Conservation (phyloP, 2,113 vertebrate species). For the Holacanthus passer region DNA sequence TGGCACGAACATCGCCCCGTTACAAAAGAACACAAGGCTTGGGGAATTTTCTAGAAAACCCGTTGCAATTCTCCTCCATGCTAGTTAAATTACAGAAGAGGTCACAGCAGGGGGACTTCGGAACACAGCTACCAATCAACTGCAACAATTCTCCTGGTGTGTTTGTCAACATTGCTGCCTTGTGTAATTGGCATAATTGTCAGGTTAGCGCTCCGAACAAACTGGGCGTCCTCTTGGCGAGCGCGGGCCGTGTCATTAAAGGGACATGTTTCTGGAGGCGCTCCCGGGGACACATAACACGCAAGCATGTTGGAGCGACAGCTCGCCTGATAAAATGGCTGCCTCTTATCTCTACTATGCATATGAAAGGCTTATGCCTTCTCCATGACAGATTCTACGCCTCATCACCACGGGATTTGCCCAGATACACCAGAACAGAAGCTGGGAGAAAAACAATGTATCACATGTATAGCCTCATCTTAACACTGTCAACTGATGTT, state of each 20-base stretch:
- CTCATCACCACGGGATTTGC: slow-evolving; percentile 83
- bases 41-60: slow-evolving; percentile 74
- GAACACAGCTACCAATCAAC: slow-evolving; percentile 70
- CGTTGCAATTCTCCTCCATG: slow-evolving; percentile 70
- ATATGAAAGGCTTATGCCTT: slow-evolving; percentile 87
- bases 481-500: slow-evolving; percentile 69
- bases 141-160: slow-evolving; percentile 70
- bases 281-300: slow-evolving; percentile 72
- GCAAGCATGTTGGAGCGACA: slow-evolving; percentile 73
- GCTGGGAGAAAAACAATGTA: slow-evolving; percentile 73
- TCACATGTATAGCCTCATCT: slow-evolving; percentile 74
- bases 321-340: slow-evolving; percentile 85
- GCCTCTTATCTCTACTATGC: slow-evolving; percentile 86
- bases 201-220: slow-evolving; percentile 78
- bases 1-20: slow-evolving; percentile 57
- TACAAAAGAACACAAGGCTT: slow-evolving; percentile 68
- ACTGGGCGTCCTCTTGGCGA: slow-evolving; percentile 72
- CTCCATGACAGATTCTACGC: slow-evolving; percentile 83
- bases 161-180: slow-evolving; percentile 82
- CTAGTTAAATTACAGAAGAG: slow-evolving; percentile 82
- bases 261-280: slow-evolving; percentile 80
- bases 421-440: slow-evolving; percentile 76
- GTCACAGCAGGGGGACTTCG: slow-evolving; percentile 73
- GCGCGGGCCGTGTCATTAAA: slow-evolving; percentile 79
- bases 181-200: slow-evolving; percentile 83